Base-by-base conservation (phyloP, 2,888 invertebrate species). In the Odontomyia ornata region DNA sequence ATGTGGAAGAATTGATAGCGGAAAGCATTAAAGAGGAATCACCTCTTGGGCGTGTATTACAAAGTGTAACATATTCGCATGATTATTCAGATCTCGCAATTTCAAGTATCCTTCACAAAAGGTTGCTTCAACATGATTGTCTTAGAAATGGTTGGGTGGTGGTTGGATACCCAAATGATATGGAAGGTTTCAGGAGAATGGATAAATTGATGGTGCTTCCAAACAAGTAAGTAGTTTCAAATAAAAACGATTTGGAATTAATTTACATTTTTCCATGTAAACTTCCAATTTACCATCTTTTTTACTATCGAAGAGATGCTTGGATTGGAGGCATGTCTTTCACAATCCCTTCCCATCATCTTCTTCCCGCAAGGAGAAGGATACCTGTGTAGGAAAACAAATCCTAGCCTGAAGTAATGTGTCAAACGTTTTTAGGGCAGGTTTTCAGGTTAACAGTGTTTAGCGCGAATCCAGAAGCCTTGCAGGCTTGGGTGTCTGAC, bases 131-230 rank as follows among this genome's bases (percentile, higher is more conserved):
- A 79, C 84, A 85, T 1, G 90, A 91, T 80, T 89, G 89, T 79
- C 80, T 90, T 15, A 83, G 83, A 18, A 85, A 85, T n/a, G 91
- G 91, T 4, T 91, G 91, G 90, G 87, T 91, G 13, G 80, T 91
- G 62, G 88, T 89, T 15, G 89, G 89, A 21, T 91, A 88, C 83
- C 90, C 91, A 0, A 88, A 87, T 69, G 88, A 88, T 15, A 83
- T 86, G 0, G 84, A 86, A 5, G 91, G 91, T 80, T 89, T 91
- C 52, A 85, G 88, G 78, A 84, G 87, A 72, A 89, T 91, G 36
- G 83, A 85, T 47, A 75, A 80, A 78, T 86, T 87, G 73, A 82
- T 88, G n/a, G 86, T 89, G 11, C 90, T 90, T 0, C 91, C 91
- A 0, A 91, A 91, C 82, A 87, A 88, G 88, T 88, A 81, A 77